phyloP scores from a whole-genome alignment of 1,140 invertebrate genomes.

The Sipha flava region DNA sequence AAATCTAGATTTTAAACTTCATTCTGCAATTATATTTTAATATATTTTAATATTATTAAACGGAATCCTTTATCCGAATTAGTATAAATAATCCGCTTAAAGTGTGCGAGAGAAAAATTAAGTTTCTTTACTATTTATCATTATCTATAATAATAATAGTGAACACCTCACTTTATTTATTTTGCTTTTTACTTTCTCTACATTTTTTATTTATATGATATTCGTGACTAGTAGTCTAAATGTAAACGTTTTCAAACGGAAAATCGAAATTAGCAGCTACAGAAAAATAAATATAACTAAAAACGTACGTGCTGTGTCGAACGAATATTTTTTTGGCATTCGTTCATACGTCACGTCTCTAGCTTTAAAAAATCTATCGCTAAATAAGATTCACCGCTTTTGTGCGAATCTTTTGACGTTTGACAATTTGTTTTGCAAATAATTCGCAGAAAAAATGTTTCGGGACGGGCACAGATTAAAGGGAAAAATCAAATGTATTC shows the following conservation, averaged over 20 bases:
- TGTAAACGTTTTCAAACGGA: neutral
- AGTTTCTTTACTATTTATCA: neutral
- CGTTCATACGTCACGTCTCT: neutral
- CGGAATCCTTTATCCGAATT: neutral
- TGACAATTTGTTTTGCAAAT: conserved; percentile 10
- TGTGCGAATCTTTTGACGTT: neutral
- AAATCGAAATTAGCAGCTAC: conserved; percentile 7
- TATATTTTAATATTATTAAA: neutral
- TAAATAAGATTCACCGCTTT: neutral
- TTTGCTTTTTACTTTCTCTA: neutral
- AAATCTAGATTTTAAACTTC: neutral
- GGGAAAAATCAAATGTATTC: neutral
- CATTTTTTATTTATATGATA: conserved; percentile 7
- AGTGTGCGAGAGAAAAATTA: too few species aligned
- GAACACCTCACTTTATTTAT: neutral
- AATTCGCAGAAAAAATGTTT: neutral
- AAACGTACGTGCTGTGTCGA: neutral
- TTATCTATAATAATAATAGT: neutral
- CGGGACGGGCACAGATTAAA: neutral
- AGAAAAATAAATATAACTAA: conserved; percentile 13
- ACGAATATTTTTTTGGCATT: neutral
- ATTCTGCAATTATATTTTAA: neutral
- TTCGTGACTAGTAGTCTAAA: neutral
- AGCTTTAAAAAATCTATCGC: neutral
- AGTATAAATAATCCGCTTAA: too few species aligned